phyloP scores from a whole-genome alignment of 2,888 invertebrate species.

The Belgica antarctica region DNA sequence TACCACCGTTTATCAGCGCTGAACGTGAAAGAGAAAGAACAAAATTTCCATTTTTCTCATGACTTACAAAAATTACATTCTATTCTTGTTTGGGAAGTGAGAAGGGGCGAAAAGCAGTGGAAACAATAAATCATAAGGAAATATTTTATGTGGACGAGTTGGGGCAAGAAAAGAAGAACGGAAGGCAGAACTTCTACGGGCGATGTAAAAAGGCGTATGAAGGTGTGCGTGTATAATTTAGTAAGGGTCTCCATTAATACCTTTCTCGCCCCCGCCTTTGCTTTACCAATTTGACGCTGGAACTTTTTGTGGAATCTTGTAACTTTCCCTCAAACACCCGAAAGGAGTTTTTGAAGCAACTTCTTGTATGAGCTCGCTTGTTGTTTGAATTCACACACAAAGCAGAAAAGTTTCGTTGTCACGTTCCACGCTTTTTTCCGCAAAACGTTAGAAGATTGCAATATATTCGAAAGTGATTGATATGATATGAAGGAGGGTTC shows the following conservation, averaged over 20 bases:
- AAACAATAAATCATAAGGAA: conserved; percentile 23
- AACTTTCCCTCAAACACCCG: too few species aligned
- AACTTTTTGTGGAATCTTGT: neutral
- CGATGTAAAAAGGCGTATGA: too few species aligned
- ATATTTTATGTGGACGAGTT: neutral
- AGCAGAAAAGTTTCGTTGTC: conserved; percentile 15
- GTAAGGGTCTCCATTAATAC: too few species aligned
- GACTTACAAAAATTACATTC: conserved; percentile 20
- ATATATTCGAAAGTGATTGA: conserved; percentile 30
- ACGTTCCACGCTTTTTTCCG: conserved; percentile 28
- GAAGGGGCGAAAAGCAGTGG: neutral
- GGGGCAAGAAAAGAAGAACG: neutral
- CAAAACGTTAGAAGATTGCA: conserved; percentile 18
- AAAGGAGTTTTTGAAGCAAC: neutral
- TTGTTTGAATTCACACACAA: neutral
- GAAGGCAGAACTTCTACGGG: too few species aligned
- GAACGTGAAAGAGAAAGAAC: conserved; percentile 8
- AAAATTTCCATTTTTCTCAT: conserved; percentile 22
- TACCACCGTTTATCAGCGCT: conserved; percentile 14
- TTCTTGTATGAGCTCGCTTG: neutral
- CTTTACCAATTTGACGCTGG: too few species aligned
- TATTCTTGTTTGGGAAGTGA: neutral
- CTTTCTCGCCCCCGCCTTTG: too few species aligned
- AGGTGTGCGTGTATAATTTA: too few species aligned
- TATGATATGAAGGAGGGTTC: conserved; percentile 30